Evolutionary conservation across 2,797 vertebrate species (phyloP).

Genomic region (Siniperca obscura): DNA sequence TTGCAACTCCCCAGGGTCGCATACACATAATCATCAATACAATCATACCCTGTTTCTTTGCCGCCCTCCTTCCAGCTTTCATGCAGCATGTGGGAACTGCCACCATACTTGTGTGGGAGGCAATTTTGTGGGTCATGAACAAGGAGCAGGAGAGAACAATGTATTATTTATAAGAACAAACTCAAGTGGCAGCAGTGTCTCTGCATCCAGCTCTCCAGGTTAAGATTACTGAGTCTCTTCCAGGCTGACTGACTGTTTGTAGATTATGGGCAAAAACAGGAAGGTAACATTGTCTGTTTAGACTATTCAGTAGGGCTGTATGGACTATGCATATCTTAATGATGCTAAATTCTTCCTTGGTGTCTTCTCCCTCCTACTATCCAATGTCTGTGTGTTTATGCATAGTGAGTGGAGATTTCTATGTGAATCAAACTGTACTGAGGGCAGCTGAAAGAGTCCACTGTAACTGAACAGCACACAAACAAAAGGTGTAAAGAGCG

Average conservation of each 20-base stretch:
- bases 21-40: constrained; percentile 43
- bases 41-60: constrained; percentile 39
- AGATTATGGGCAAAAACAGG: not conserved
- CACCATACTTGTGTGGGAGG: constrained; percentile 56
- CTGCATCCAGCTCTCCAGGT: constrained; percentile 28
- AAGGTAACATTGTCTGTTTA: not conserved
- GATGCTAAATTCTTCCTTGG: not conserved
- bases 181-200: constrained; percentile 52
- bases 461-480: not conserved
- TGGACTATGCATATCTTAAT: not conserved
- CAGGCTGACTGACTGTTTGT: not conserved
- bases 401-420: not conserved
- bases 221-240: constrained; percentile 13
- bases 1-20: constrained; percentile 15
- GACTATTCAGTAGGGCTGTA: not conserved
- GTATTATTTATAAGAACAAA: constrained; percentile 78
- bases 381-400: not conserved
- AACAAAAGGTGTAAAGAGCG: not conserved
- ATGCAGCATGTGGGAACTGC: constrained; percentile 22
- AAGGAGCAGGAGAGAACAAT: constrained; percentile 55
- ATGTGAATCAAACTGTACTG: not conserved
- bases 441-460: not conserved
- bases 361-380: not conserved
- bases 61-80: constrained; percentile 27
- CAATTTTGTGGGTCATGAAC: constrained; percentile 56